phyloP scores from a whole-genome alignment of 1,140 invertebrate species.

The Lysiphlebus fabarum region DNA sequence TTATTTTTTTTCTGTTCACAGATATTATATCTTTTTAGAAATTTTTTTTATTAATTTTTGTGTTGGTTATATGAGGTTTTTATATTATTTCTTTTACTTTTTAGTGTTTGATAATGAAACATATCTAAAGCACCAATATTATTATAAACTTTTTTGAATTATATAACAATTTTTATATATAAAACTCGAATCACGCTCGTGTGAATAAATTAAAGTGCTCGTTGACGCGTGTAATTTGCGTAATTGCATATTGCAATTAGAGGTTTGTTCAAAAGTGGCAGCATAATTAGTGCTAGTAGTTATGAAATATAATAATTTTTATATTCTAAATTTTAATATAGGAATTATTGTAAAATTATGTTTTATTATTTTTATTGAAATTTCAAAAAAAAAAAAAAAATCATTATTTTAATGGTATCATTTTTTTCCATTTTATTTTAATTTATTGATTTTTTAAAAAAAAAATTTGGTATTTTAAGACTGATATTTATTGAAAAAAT shows the following conservation, averaged over 20 bases:
- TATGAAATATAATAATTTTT: constrained; percentile 10
- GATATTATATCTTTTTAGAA: neutral
- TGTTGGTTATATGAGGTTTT: neutral
- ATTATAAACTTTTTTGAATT: neutral
- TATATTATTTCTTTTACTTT: neutral
- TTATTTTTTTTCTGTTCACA: neutral
- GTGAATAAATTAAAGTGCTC: constrained; percentile 17
- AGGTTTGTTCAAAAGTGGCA: constrained; percentile 13
- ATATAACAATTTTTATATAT: neutral
- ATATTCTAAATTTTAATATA: neutral
- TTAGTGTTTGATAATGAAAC: no score
- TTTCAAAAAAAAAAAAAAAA: no score
- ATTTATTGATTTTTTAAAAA: no score
- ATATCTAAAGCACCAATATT: no score
- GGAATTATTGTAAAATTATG: neutral
- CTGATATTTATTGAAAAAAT: no score
- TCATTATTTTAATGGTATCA: no score
- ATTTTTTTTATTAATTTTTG: neutral
- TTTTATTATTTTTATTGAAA: no score
- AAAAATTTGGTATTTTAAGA: no score
- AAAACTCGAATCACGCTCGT: constrained; percentile 17
- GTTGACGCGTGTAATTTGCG: constrained; percentile 21
- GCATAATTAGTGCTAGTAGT: neutral
- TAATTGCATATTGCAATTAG: constrained; percentile 26
- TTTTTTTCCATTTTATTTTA: no score